phyloP scores from a whole-genome alignment of 2,113 vertebrate species.

The Neomonachus schauinslandi region DNA sequence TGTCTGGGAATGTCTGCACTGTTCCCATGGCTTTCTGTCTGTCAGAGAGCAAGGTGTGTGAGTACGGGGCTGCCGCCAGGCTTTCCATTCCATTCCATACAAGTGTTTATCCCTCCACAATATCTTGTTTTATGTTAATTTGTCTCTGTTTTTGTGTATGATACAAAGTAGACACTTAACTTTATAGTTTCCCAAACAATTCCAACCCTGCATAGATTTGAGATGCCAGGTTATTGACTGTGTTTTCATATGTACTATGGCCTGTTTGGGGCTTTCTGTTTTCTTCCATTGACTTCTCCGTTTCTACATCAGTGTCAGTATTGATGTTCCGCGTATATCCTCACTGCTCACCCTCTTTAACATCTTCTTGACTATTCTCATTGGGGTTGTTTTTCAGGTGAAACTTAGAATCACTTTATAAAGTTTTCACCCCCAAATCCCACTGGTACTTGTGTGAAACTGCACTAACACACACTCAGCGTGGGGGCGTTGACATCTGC shows the following conservation, averaged over 20 bases:
- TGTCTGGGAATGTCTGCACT: accelerated
- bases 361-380: background rate
- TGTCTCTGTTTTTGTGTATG: background rate
- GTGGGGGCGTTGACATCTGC: background rate
- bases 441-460: no score
- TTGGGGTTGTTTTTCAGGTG: background rate
- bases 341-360: background rate
- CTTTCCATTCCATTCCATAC: accelerated
- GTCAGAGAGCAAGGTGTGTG: accelerated
- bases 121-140: background rate
- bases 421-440: background rate
- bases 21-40: background rate
- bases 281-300: background rate
- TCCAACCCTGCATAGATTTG: background rate
- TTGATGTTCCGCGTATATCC: background rate
- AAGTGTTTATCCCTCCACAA: background rate
- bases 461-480: background rate
- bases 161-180: background rate
- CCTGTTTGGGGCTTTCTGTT: background rate
- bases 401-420: background rate
- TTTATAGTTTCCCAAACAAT: background rate
- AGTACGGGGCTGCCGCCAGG: background rate
- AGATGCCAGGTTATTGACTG: background rate
- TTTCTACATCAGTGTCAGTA: background rate
- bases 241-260: background rate